Evolutionary conservation across 1,140 invertebrate genomes (phyloP), one percentile per base, ranked within the genome.

Genomic region (Dermatophagoides farinae): DNA sequence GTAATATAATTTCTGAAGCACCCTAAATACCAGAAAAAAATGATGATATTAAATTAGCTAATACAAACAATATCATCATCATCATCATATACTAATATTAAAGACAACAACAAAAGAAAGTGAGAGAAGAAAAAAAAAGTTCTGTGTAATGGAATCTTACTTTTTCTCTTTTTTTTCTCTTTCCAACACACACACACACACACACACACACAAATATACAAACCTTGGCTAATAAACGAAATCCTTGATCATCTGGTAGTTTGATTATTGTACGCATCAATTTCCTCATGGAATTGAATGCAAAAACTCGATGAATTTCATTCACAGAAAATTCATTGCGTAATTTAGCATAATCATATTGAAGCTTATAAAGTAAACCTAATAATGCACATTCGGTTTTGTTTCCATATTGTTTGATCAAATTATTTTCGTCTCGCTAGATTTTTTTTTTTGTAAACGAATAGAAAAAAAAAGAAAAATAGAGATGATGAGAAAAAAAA

Each of bases 381-480:
- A 98, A 78, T 60, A 98, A 78, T 53, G 90, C 81, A 78, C 95
- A 98, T 75, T 98, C 95, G 52, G 95, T 98, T 76, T 98, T 98
- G 78, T 98, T 98, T 60, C 95, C 95, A 59, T 97, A 82, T 79
- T 97, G 92, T 73, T 84, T 85, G 87, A 6, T 86, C 80, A 40
- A 91, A 78, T 50, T 83, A 86, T 18, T 80, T 82, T 50, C 85
- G 82, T 66, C 86, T 83, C 68, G 82, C 82, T 79, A n/a, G n/a
- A n/a, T n/a, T n/a, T n/a, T n/a, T n/a, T n/a, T n/a, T n/a, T 75
- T 4, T 43, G 10, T 43, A 16, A 16, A 16, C 12, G 1, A 18
- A 14, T 14, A 43, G 41, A 43, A 10, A 43, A 43, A 5, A 6
- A 43, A 43, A 2, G 12, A 4, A 18, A 6, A 14, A 18, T 41